Evolutionary conservation across 2,888 invertebrate genomes (phyloP).

Genomic region (Cataglyphis rosenhaueri): DNA sequence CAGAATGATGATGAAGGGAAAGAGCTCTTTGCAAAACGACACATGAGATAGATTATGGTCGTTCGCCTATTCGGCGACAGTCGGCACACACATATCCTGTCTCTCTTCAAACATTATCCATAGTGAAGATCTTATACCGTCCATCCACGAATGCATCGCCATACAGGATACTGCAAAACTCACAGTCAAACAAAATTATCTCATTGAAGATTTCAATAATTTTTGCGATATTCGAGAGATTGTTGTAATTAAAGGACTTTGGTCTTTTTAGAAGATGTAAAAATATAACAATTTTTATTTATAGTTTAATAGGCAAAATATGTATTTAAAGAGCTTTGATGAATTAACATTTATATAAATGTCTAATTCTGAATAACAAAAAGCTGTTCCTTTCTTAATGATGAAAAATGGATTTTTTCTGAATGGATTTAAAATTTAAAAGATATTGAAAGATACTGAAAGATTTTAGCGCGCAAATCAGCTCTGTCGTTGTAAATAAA

Average conservation of each 20-base stretch:
- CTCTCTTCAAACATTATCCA: constrained; percentile 17
- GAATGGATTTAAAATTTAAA: neutral
- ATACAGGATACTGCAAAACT: constrained; percentile 34
- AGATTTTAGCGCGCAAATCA: neutral
- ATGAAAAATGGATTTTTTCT: neutral
- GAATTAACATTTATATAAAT: neutral
- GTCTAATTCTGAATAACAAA: neutral
- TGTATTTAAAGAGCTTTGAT: neutral
- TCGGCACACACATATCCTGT: constrained; percentile 31
- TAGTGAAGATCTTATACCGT: constrained; percentile 25
- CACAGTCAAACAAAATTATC: neutral
- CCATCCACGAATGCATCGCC: constrained; percentile 6
- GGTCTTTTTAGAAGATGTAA: neutral
- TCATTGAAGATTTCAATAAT: neutral
- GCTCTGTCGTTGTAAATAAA: neutral
- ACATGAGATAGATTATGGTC: constrained; percentile 48
- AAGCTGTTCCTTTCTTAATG: neutral
- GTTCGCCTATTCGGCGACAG: constrained; percentile 39
- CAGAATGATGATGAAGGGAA: constrained; percentile 22
- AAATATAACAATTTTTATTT: neutral
- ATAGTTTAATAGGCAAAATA: neutral
- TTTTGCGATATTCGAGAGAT: neutral
- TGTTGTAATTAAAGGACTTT: neutral
- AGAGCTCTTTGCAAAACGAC: constrained; percentile 37
- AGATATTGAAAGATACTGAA: too few species aligned